These are phyloP conservation scores for Cremastobaeus sp. DNA, from an alignment of 2,888 invertebrate genomes.

Conservation along the genomic window DNA sequence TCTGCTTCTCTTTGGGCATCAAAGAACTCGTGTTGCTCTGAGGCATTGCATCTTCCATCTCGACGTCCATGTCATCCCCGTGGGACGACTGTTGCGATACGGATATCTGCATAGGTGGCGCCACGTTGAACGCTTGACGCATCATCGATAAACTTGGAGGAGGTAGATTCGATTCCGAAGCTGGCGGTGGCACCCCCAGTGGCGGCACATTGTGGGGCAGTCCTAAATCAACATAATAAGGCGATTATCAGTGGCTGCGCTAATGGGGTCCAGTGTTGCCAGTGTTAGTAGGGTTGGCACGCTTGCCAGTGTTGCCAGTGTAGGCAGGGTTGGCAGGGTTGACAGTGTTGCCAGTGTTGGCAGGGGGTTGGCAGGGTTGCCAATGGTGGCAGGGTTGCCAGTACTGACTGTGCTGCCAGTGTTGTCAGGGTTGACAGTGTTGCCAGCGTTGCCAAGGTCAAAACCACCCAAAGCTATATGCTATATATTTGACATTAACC, in stretches of 20 bases:
- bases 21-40: conserved; percentile 62
- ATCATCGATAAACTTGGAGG: conserved; percentile 74
- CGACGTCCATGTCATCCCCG: conserved; percentile 90
- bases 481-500: too few relatives aligned
- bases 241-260: too few relatives aligned
- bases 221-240: conserved; percentile 71
- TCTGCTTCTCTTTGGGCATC: conserved; percentile 66
- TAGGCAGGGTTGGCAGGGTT: neutral
- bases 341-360: neutral
- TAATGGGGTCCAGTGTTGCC: conserved; percentile 24
- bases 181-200: conserved; percentile 77
- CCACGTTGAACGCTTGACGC: conserved; percentile 75
- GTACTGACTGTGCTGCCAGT: neutral
- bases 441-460: neutral
- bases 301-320: neutral
- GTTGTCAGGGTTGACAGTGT: neutral
- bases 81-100: conserved; percentile 72
- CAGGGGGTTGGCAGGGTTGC: neutral
- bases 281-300: neutral
- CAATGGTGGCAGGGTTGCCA: neutral
- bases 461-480: too few relatives aligned
- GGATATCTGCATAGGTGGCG: conserved; percentile 71
- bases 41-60: conserved; percentile 82
- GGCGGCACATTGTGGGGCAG: conserved; percentile 78
- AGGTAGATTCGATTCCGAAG: conserved; percentile 71